Evolutionary conservation across 37 sponge, comb jelly and placozoan species (phyloP), one percentile per base, ranked within the genome.

Genomic region (Theonella swinhoei): DNA sequence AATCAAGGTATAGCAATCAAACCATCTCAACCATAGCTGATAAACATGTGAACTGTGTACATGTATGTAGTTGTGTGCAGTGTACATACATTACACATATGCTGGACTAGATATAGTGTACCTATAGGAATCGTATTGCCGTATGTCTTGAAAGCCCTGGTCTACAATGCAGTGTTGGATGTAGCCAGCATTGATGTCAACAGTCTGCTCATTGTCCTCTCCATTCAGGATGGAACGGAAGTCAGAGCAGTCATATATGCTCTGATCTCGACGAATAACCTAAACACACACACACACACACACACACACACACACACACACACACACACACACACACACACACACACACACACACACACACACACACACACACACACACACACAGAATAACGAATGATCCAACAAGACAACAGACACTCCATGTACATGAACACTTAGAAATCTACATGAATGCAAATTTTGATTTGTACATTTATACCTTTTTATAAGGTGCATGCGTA

Each of bases 101-200:
- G n/a, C n/a, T n/a, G n/a, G n/a, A n/a, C n/a, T n/a, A n/a, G n/a
- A n/a, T n/a, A n/a, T n/a, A n/a, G n/a, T n/a, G n/a, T 47, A 83
- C 84, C 84, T 74, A 36, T 75, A 75, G 25, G 67, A 36, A 35
- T 85, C 85, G 23, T 61, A 78, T 26, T 77, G 7, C 23, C 32
- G 61, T 19, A 85, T n/a, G 19, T 25, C 2, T 24, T 70, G 62
- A 69, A 77, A 77, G 14, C 54, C 75, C 47, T 65, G 32, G 72
- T 85, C 68, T 22, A 85, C 29, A 0, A 87, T 36, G 40, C 81
- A 80, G 25, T 74, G 40, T 11, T 41, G 61, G n/a, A 83, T 28
- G 59, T 42, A 83, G 67, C 84, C 84, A 0, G 74, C 74, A 73
- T 62, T 47, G 28, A 68, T 1, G 30, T 32, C 54, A 7, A 47